phyloP scores from a whole-genome alignment of 2,888 invertebrate species.

The Meghimatium bilineatum region DNA sequence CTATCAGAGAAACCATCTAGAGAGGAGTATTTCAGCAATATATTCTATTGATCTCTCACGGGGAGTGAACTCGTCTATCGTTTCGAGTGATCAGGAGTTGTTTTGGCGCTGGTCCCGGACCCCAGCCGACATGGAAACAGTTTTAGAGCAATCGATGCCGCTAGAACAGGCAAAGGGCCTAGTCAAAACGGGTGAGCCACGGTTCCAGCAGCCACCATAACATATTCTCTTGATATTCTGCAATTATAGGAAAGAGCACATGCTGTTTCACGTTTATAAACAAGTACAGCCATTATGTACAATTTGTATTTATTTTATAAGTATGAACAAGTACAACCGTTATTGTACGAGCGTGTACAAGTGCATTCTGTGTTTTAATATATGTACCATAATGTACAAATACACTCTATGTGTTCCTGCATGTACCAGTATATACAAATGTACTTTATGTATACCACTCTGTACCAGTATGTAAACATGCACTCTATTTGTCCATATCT shows the following conservation, averaged over 20 bases:
- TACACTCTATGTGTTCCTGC: neutral
- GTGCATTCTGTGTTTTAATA: neutral
- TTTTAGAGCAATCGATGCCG: constrained; percentile 41
- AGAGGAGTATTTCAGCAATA: constrained; percentile 30
- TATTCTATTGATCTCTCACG: neutral
- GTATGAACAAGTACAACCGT: neutral
- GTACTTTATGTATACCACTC: too few species aligned
- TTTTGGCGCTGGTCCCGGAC: neutral
- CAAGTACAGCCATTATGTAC: neutral
- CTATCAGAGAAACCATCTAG: constrained; percentile 16
- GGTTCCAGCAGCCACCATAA: neutral
- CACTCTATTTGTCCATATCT: neutral
- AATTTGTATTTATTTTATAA: neutral
- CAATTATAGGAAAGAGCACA: neutral
- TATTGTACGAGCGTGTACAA: neutral
- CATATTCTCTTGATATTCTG: neutral
- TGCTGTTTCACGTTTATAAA: neutral
- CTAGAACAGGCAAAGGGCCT: constrained; percentile 1
- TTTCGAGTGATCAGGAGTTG: neutral
- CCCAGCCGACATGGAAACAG: constrained; percentile 42
- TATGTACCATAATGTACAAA: too few species aligned
- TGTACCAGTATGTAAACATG: neutral
- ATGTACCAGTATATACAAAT: too few species aligned
- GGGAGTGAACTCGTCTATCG: constrained; percentile 24
- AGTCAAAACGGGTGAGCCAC: constrained; percentile 9